Conservation (phyloP, 2,113 vertebrate species). For the Festucalex cinctus region DNA sequence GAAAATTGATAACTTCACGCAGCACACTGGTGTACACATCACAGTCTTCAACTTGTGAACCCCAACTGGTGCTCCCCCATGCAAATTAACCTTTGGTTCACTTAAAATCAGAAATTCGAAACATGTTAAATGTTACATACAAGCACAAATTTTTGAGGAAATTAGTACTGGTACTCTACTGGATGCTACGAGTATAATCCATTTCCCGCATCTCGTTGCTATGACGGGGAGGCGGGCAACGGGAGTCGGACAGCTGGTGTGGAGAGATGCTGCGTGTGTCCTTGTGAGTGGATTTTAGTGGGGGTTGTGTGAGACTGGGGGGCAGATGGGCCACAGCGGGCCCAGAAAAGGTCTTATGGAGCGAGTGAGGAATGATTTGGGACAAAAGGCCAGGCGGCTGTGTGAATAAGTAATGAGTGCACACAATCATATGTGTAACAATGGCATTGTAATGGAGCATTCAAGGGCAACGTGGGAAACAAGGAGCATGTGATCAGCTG, state of each 20-base stretch:
- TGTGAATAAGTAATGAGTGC: slow-evolving; percentile 66
- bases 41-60: too few relatives aligned
- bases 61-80: too few relatives aligned
- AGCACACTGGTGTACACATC: too few relatives aligned
- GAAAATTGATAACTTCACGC: too few relatives aligned
- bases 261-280: slow-evolving; percentile 40
- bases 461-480: slow-evolving; percentile 54
- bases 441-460: slow-evolving; percentile 65
- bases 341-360: slow-evolving; percentile 55
- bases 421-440: slow-evolving; percentile 69
- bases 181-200: slow-evolving; percentile 29
- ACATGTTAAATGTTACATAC: too few relatives aligned
- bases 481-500: slow-evolving; percentile 56
- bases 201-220: slow-evolving; percentile 43
- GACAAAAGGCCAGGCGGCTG: slow-evolving; percentile 68
- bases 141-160: too few relatives aligned
- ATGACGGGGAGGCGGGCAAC: slow-evolving; percentile 27
- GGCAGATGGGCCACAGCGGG: slow-evolving; percentile 67
- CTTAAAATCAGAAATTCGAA: too few relatives aligned
- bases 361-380: slow-evolving; percentile 57
- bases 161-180: not conserved
- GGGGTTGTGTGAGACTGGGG: slow-evolving; percentile 41
- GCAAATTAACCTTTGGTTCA: too few relatives aligned
- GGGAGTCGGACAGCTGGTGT: slow-evolving; percentile 66
- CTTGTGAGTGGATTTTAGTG: slow-evolving; percentile 30